Percentiles rank a stretch among this genome's conserved stretches.
phyloP scores from a whole-genome alignment of 2,113 vertebrate genomes.

The Mixornis gularis region DNA sequence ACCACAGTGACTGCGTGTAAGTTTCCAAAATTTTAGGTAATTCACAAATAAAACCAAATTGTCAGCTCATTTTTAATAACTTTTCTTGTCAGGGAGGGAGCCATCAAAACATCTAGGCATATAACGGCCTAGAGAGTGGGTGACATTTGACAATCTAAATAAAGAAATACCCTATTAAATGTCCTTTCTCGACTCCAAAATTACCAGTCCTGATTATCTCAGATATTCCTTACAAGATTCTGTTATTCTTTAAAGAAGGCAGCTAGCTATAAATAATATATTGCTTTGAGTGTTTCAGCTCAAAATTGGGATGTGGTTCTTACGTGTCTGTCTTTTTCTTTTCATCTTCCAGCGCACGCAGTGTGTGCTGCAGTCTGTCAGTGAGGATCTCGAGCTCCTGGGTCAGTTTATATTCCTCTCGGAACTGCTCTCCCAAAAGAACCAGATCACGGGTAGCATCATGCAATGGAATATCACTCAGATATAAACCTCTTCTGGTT shows the following conservation, averaged over 20 bases:
- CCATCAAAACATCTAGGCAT: background rate
- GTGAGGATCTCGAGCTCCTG: slow-evolving; percentile 97
- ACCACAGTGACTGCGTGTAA: background rate
- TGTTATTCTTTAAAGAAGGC: background rate
- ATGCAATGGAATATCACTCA: slow-evolving; percentile 96
- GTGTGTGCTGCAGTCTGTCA: slow-evolving; percentile 93
- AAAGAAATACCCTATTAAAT: background rate
- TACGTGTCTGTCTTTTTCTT: slow-evolving; percentile 99
- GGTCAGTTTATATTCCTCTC: slow-evolving; percentile 97
- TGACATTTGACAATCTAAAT: background rate
- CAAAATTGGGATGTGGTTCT: slow-evolving; percentile 15
- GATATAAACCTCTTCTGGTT: slow-evolving; percentile 90
- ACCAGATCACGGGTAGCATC: slow-evolving; percentile 97
- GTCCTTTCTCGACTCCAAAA: slow-evolving; percentile 2
- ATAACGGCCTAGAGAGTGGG: background rate
- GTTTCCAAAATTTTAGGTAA: background rate
- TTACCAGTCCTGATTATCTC: background rate
- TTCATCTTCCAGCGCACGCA: slow-evolving; percentile 93
- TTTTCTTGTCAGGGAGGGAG: background rate
- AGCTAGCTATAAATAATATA: slow-evolving; percentile 27
- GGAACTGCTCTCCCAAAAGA: slow-evolving; percentile 94
- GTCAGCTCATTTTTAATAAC: background rate
- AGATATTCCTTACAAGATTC: background rate
- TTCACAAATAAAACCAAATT: background rate
- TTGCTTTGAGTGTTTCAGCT: background rate